Conservation (phyloP, 2,113 vertebrate genomes). For the Turnix velox region DNA sequence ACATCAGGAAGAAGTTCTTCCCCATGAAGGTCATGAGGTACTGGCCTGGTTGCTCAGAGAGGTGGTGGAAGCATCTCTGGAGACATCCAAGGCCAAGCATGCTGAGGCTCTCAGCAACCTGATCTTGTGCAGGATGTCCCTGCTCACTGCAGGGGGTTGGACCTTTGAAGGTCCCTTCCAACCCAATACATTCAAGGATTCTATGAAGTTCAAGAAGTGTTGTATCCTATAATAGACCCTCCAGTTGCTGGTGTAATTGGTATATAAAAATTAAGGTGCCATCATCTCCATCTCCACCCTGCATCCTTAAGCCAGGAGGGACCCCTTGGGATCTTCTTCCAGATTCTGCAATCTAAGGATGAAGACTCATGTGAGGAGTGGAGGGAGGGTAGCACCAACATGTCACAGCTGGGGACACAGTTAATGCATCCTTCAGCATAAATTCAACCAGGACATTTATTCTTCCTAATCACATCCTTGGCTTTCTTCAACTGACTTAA, state of each 20-base stretch:
- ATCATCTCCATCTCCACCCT: not conserved
- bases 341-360: not conserved
- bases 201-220: not conserved
- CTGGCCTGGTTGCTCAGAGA: too few relatives aligned
- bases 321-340: not conserved
- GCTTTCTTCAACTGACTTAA: not conserved
- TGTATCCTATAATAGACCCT: too few relatives aligned
- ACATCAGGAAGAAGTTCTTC: too few relatives aligned
- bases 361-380: not conserved
- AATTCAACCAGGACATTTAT: not conserved
- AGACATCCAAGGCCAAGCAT: too few relatives aligned
- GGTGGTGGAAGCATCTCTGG: too few relatives aligned
- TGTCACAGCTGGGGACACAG: fast-evolving
- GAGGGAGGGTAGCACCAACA: not conserved
- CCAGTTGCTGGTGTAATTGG: not conserved
- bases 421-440: not conserved
- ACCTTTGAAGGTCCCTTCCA: too few relatives aligned
- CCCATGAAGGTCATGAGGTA: too few relatives aligned
- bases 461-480: not conserved
- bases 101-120: too few relatives aligned
- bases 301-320: not conserved
- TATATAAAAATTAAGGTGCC: not conserved
- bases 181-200: too few relatives aligned
- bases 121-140: too few relatives aligned
- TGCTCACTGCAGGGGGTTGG: too few relatives aligned